Evolutionary conservation across 2,797 vertebrate genomes (phyloP).

Genomic region (Acanthurus lineatus): DNA sequence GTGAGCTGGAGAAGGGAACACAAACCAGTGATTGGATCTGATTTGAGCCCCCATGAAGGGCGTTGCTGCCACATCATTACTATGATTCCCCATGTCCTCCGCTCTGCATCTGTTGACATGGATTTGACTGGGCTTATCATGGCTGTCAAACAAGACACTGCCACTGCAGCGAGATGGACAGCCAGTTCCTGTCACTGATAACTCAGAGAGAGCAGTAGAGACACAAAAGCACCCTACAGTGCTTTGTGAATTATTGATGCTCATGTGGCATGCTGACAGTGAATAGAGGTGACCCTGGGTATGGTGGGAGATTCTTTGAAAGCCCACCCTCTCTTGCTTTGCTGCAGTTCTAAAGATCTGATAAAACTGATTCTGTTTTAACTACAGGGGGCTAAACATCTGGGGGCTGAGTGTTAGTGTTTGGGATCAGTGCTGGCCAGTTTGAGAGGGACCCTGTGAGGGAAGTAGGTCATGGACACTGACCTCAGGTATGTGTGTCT

Average conservation of each 20-base stretch:
- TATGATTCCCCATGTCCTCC: slow-evolving; percentile 39
- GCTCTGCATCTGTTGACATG: slow-evolving; percentile 60
- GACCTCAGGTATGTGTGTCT: slow-evolving; percentile 74
- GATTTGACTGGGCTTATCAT: slow-evolving; percentile 59
- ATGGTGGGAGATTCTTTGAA: slow-evolving; percentile 49
- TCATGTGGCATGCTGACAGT: slow-evolving; percentile 62
- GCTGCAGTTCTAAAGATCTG: slow-evolving; percentile 33
- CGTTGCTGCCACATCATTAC: slow-evolving; percentile 31
- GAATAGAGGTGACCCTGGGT: slow-evolving; percentile 63
- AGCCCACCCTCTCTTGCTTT: slow-evolving; percentile 37
- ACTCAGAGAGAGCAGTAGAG: slow-evolving; percentile 60
- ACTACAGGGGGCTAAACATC: slow-evolving; percentile 18
- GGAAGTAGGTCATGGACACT: slow-evolving; percentile 73
- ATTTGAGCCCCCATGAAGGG: slow-evolving; percentile 40
- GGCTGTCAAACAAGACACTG: slow-evolving; percentile 60
- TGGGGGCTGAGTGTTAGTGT: slow-evolving; percentile 19
- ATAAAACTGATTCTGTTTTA: slow-evolving; percentile 36
- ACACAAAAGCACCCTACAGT: slow-evolving; percentile 75
- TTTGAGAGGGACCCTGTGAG: slow-evolving; percentile 32
- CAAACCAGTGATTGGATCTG: slow-evolving; percentile 34
- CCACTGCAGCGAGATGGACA: slow-evolving; percentile 60
- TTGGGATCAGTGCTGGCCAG: slow-evolving; percentile 35
- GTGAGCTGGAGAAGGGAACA: not conserved
- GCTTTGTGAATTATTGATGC: slow-evolving; percentile 85
- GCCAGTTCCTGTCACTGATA: slow-evolving; percentile 74